These are phyloP conservation scores for Labeo rohita DNA, from an alignment of 2,113 vertebrate genomes.

Conservation along the genomic window DNA sequence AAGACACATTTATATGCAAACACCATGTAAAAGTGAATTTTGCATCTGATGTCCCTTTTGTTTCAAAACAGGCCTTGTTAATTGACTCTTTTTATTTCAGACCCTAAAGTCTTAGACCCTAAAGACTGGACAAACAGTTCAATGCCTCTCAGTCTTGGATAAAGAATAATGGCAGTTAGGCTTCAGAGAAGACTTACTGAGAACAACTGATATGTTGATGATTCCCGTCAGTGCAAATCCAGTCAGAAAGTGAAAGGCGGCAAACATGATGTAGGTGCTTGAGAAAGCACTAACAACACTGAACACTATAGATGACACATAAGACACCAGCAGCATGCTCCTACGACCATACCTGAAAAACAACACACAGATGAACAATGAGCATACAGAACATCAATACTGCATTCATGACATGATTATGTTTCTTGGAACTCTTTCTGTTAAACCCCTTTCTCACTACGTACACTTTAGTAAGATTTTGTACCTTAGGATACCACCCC, in stretches of 20 bases:
- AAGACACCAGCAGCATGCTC: conserved; percentile 71
- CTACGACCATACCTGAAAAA: conserved; percentile 73
- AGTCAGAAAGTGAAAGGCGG: conserved; percentile 73
- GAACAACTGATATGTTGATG: conserved; percentile 69
- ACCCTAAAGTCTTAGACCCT: background rate
- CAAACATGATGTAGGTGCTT: conserved; percentile 71
- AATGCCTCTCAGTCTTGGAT: background rate
- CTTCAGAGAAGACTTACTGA: conserved; percentile 66
- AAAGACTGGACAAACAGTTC: background rate
- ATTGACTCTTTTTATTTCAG: background rate
- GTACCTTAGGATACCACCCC: too few relatives aligned
- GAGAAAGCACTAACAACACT: conserved; percentile 73
- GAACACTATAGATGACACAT: conserved; percentile 66
- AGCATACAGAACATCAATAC: background rate
- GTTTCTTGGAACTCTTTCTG: background rate
- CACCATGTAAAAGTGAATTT: too few relatives aligned
- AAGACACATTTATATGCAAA: too few relatives aligned
- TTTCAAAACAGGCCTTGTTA: background rate
- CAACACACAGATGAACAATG: background rate
- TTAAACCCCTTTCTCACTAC: background rate
- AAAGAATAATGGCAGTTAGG: background rate
- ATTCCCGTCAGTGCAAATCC: conserved; percentile 74
- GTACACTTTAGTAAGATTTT: too few relatives aligned
- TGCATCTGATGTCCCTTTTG: too few relatives aligned
- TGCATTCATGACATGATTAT: background rate